A percentile compares a stretch with the other conserved stretches of the same genome.
phyloP scores from a whole-genome alignment of 37 sponge, comb jelly and placozoan species.

The Mnemiopsis leidyi region DNA sequence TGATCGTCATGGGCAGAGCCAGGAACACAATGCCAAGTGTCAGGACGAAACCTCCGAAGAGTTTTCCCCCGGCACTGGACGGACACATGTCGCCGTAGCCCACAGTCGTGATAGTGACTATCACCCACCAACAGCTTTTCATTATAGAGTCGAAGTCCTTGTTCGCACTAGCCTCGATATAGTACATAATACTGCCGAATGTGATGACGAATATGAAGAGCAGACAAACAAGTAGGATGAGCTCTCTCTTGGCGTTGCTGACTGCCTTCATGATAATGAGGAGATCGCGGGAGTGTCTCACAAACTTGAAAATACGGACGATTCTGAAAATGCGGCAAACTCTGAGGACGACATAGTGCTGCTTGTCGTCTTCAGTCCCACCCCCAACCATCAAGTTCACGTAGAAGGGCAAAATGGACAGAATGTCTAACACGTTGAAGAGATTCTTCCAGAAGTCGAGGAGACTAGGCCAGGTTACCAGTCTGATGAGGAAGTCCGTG shows the following conservation, averaged over 20 bases:
- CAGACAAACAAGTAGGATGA: conserved; percentile 43
- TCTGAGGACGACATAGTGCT: background rate
- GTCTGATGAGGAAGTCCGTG: background rate
- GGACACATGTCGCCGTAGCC: conserved; percentile 61
- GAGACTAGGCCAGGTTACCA: conserved; percentile 34
- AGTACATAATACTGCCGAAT: conserved; percentile 59
- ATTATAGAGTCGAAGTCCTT: conserved; percentile 31
- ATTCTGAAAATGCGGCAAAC: conserved; percentile 54
- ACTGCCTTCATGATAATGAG: conserved; percentile 61
- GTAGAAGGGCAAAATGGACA: conserved; percentile 44
- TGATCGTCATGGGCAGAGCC: conserved; percentile 61
- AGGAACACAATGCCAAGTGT: conserved; percentile 60
- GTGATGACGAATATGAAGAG: conserved; percentile 60
- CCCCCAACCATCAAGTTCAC: conserved; percentile 6
- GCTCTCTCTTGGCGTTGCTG: conserved; percentile 57
- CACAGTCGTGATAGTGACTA: conserved; percentile 52
- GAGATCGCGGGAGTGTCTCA: conserved; percentile 51
- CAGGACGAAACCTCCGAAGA: conserved; percentile 58
- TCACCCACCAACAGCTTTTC: conserved; percentile 65
- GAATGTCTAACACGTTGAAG: conserved; percentile 55
- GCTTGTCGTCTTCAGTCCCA: background rate
- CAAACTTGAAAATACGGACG: conserved; percentile 54
- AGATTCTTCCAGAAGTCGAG: conserved; percentile 56
- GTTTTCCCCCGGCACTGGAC: conserved; percentile 26
- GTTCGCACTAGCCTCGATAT: conserved; percentile 22